These are phyloP conservation scores for Esox masquinongy DNA, from an alignment of 2,797 vertebrate species.

Conservation along the genomic window DNA sequence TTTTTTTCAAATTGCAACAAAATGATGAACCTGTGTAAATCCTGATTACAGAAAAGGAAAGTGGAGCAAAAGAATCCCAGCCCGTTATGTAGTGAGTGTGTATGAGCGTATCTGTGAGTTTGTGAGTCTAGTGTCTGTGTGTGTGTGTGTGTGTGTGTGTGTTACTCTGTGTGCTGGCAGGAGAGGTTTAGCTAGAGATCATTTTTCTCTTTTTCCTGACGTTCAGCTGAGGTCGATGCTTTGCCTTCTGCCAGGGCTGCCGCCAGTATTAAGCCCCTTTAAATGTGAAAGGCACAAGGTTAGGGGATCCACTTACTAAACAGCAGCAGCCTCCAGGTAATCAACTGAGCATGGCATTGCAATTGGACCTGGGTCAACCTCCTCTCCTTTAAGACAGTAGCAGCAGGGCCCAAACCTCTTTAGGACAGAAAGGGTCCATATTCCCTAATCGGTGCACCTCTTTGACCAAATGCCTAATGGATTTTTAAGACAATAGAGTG, in stretches of 20 bases:
- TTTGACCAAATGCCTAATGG: not conserved
- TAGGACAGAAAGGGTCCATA: too few species aligned
- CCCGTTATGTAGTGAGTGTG: not conserved
- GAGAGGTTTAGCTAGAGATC: not conserved
- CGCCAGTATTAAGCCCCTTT: constrained; percentile 29
- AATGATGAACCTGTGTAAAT: not conserved
- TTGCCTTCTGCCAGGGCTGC: constrained; percentile 20
- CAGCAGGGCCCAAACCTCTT: constrained; percentile 15
- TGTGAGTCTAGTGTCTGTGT: not conserved
- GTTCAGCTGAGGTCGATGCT: constrained; percentile 13
- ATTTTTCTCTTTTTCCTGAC: not conserved
- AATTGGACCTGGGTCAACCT: constrained; percentile 35
- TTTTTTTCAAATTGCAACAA: not conserved
- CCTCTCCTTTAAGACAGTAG: constrained; percentile 26
- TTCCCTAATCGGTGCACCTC: not conserved
- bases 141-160: not conserved
- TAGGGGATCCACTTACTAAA: constrained; percentile 35
- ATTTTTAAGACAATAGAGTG: too few species aligned
- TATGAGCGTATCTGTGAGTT: not conserved
- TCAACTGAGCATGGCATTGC: constrained; percentile 37
- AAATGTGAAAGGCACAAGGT: constrained; percentile 46
- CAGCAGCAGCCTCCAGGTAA: constrained; percentile 42
- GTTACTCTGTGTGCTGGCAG: not conserved
- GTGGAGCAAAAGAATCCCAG: not conserved
- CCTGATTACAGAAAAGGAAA: not conserved